Evolutionary conservation across 2,113 vertebrate genomes (phyloP).

Genomic region (Bucco capensis): DNA sequence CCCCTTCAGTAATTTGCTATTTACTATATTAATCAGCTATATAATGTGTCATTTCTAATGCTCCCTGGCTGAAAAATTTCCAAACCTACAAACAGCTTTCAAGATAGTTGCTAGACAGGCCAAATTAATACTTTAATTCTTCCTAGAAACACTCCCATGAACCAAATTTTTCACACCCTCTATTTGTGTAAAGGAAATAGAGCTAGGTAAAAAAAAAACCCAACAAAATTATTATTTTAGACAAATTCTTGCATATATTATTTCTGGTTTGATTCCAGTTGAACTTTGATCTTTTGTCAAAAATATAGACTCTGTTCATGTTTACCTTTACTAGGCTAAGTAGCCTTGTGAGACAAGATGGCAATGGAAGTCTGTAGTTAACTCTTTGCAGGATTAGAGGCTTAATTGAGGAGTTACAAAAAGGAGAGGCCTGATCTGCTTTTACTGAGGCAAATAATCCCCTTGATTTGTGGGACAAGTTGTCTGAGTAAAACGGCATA

Average conservation of each 20-base stretch:
- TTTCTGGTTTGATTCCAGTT: not conserved
- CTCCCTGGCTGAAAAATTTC: conserved; percentile 53
- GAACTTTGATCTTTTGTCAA: not conserved
- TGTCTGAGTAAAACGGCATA: not conserved
- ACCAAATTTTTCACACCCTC: not conserved
- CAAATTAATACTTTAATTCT: conserved; percentile 47
- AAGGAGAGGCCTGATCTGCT: not conserved
- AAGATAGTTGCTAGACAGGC: conserved; percentile 47
- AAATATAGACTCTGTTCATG: not conserved
- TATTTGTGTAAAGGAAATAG: conserved; percentile 13
- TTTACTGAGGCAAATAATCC: not conserved
- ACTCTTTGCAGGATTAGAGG: not conserved
- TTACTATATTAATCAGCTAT: conserved; percentile 53
- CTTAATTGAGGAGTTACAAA: not conserved
- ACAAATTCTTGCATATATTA: not conserved
- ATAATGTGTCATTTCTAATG: conserved; percentile 49
- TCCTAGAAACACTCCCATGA: conserved; percentile 25
- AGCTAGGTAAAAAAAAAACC: not conserved
- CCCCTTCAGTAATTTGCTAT: conserved; percentile 45
- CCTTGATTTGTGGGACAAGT: not conserved
- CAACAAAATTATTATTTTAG: conserved; percentile 2
- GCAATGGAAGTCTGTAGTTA: not conserved
- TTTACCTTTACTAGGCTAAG: not conserved
- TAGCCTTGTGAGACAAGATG: not conserved
- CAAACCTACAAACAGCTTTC: conserved; percentile 59